Base-by-base conservation (phyloP, 1,140 invertebrate genomes). In the Sitobion miscanthi region DNA sequence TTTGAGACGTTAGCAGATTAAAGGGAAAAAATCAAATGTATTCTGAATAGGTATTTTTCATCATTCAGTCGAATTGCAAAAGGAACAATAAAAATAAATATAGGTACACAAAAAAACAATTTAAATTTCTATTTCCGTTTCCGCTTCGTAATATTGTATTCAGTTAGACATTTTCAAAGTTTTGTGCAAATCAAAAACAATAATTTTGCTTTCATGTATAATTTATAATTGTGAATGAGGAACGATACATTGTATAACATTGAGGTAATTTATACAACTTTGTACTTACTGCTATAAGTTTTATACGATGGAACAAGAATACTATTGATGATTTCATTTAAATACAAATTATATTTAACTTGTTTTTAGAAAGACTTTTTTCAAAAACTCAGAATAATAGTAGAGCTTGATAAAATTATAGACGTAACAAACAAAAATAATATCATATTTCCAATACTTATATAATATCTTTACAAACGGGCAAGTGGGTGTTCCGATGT, bases 1-100 rank as follows among this genome's bases (percentile, higher is more conserved):
- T n/a, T 77, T 35, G 42, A n/a, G 86, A 88, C 47, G 86, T n/a
- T 25, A 30, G 17, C 86, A 20, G 86, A 88, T 88, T n/a, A 49
- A 88, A 88, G 47, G 21, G 45, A 11, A 45, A 47, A 88, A 49
- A 49, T 88, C 45, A 49, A 88, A 49, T 35, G 47, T 47, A 88
- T 88, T 88, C 86, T 88, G 45, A 88, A 88, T 88, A 87, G 42
- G 86, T 88, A 88, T 88, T 88, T 45, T 88, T 88, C 42, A n/a
- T 9, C 87, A 35, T 49, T 49, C n/a, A 21, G 87, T 25, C n/a
- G n/a, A 35, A 38, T 52, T 88, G 20, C 23, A 35, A 89, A 49
- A 38, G n/a, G n/a, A 89, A 89, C 87, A 54, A 89, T 89, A 89
- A 52, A 89, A 54, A 89, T 54, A 47, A 89, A 54, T 54, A 89